These are phyloP conservation scores for Catostylus mosaicus DNA, from an alignment of 30 jellyfish, hydroid and myxozoan genomes.

Conservation along the genomic window DNA sequence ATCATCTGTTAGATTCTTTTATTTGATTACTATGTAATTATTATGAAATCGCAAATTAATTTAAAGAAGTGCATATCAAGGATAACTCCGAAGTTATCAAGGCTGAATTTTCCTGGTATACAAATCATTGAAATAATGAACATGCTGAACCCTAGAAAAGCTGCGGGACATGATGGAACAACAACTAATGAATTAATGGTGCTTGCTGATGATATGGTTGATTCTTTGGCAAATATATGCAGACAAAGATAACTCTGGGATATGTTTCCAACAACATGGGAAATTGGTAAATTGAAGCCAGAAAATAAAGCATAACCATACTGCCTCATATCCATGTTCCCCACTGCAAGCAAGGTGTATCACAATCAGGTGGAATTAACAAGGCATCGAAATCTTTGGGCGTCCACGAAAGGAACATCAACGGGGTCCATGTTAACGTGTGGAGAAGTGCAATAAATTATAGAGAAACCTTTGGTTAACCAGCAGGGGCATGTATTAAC, in stretches of 20 bases:
- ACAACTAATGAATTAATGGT: slow-evolving; percentile 13
- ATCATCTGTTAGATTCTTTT: no score
- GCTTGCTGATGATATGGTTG: slow-evolving; percentile 3
- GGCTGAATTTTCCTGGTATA: not conserved
- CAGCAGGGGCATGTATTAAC: no score
- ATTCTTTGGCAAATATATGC: slow-evolving; percentile 10
- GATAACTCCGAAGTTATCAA: not conserved
- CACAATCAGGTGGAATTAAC: slow-evolving; percentile 41
- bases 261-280: slow-evolving; percentile 3
- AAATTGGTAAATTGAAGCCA: slow-evolving; percentile 25
- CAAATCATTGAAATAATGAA: not conserved
- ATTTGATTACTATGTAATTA: no score
- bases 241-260: slow-evolving; percentile 10
- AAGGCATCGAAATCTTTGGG: slow-evolving; percentile 68
- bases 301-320: slow-evolving; percentile 34
- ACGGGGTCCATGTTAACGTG: slow-evolving; percentile 46
- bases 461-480: slow-evolving; percentile 42
- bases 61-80: not conserved
- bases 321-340: slow-evolving; percentile 47
- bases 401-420: slow-evolving; percentile 44
- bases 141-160: slow-evolving; percentile 14
- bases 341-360: slow-evolving; percentile 55
- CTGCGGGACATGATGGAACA: not conserved
- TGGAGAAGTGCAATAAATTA: slow-evolving; percentile 54
- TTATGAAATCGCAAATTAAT: not conserved